Evolutionary conservation across 1,140 invertebrate genomes (phyloP).

Genomic region (Drosophila sturtevanti): DNA sequence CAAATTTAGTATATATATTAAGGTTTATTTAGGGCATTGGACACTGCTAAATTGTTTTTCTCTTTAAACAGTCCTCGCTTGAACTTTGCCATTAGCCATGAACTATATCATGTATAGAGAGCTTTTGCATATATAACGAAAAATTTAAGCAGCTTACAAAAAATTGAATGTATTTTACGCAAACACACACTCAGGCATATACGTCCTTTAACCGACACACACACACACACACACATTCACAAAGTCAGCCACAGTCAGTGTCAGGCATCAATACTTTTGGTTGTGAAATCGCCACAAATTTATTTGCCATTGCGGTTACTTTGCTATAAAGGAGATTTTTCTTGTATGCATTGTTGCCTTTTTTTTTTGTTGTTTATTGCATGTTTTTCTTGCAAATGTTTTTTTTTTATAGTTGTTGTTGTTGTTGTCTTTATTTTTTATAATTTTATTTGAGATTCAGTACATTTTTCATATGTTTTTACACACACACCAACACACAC

Average conservation of each 20-base stretch:
- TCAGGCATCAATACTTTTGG: constrained; percentile 40
- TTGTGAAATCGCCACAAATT: constrained; percentile 64
- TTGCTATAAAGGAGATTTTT: constrained; percentile 37
- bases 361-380: constrained; percentile 13
- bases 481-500: background rate
- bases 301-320: constrained; percentile 78
- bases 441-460: constrained; percentile 30
- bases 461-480: constrained; percentile 70
- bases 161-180: constrained; percentile 48
- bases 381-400: constrained; percentile 9
- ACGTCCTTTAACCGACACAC: too few relatives aligned
- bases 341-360: constrained; percentile 19
- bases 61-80: constrained; percentile 62
- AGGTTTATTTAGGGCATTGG: constrained; percentile 23
- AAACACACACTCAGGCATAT: constrained; percentile 36
- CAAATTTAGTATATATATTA: background rate
- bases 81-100: constrained; percentile 44
- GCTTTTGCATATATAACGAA: background rate
- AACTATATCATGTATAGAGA: constrained; percentile 30
- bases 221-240: constrained; percentile 29
- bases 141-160: constrained; percentile 56
- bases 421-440: constrained; percentile 17
- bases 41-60: constrained; percentile 50
- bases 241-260: constrained; percentile 4
- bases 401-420: constrained; percentile 15